Evolutionary conservation across 2,888 invertebrate genomes (phyloP), one percentile per base, ranked within the genome.

Genomic region (Drosophila stalkeri): DNA sequence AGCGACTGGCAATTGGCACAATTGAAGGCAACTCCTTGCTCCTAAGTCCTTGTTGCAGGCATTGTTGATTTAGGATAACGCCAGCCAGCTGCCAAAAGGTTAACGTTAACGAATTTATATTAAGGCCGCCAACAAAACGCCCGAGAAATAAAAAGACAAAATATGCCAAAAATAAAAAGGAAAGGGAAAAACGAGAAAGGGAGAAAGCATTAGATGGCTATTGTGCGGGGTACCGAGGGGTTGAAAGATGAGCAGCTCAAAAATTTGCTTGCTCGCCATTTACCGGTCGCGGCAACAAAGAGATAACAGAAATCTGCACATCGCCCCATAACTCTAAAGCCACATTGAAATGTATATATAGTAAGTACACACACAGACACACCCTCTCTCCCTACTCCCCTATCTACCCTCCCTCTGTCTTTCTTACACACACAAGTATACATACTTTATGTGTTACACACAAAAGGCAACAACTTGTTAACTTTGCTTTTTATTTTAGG

Each of bases 1-100:
- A 86, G 79, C 89, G 86, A 80, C 84, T 72, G 87, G 85, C 89
- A 85, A 89, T 85, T 86, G 85, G 86, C 86, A 81, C 86, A 89
- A 85, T 85, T 89, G 85, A 81, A 80, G 77, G 68, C 74, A 66
- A 68, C 64, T 63, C 54, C 60, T 49, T 51, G 49, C 72, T 62
- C 52, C 74, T 63, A 55, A 65, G 77, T 59, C 73, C 67, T 64
- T 79, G 79, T 72, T 72, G 73, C 71, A 62, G 68, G 66, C 84
- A 80, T 81, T 86, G 85, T 86, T 86, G 85, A 86, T 89, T 86
- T 89, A 86, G 85, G 85, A 89, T 83, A 88, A 86, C 84, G 75
- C 77, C 49, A 72, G 72, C 72, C 74, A 78, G 74, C 74, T 75
- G 82, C 68, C 77, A 82, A 85, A 89, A 85, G 89, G 89, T 89